phyloP scores from a whole-genome alignment of 2,113 vertebrate genomes.

The Hoplias malabaricus region DNA sequence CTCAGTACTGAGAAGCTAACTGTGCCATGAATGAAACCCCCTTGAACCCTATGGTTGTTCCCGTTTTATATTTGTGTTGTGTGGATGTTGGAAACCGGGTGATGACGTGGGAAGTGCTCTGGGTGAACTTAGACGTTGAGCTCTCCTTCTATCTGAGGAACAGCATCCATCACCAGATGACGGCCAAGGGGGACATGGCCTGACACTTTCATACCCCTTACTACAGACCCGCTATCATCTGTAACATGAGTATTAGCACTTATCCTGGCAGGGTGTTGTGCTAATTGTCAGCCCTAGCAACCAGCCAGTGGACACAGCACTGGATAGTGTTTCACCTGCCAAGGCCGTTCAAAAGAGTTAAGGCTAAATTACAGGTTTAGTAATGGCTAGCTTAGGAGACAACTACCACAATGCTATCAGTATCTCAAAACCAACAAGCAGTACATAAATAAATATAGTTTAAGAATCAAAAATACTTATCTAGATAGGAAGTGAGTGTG shows the following conservation, averaged over 20 bases:
- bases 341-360: conserved; percentile 27
- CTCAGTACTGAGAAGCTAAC: background rate
- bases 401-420: too few relatives aligned
- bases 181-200: background rate
- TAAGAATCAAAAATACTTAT: too few relatives aligned
- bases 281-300: conserved; percentile 53
- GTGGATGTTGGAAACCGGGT: background rate
- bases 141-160: conserved; percentile 16
- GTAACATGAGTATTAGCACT: conserved; percentile 48
- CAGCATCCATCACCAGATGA: conserved; percentile 40
- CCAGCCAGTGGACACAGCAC: conserved; percentile 35
- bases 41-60: background rate
- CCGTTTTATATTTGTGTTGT: background rate
- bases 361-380: conserved; percentile 30
- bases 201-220: conserved; percentile 62
- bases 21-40: background rate
- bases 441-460: too few relatives aligned
- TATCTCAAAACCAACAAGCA: too few relatives aligned
- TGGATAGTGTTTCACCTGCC: conserved; percentile 37
- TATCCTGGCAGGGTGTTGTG: conserved; percentile 42
- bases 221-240: conserved; percentile 68
- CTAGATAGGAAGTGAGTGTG: too few relatives aligned
- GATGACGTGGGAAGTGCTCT: background rate
- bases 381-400: too few relatives aligned
- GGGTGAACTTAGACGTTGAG: background rate